Conservation (phyloP, 2,888 invertebrate species). For the Gisinianus flammeolus region DNA sequence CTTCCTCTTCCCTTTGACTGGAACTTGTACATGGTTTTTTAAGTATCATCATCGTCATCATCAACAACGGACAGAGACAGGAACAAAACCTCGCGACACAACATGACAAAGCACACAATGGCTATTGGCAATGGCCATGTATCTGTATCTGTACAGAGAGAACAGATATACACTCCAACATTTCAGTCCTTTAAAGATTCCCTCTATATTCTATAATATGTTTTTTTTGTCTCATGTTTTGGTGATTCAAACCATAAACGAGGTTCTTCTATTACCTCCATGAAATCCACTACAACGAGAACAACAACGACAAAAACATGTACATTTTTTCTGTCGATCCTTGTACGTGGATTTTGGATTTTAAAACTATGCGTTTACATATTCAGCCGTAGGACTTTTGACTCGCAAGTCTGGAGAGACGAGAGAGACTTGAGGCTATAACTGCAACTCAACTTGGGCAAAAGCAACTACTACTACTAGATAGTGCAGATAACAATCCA, state of each 20-base stretch:
- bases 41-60: slow-evolving; percentile 8
- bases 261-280: not conserved
- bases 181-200: too few species aligned
- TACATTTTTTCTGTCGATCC: not conserved
- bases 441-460: not conserved
- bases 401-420: not conserved
- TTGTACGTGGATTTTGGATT: not conserved
- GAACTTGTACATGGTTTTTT: slow-evolving; percentile 10
- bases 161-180: not conserved
- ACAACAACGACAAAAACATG: not conserved
- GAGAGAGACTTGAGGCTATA: too few species aligned
- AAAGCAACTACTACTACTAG: not conserved
- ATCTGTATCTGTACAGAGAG: too few species aligned
- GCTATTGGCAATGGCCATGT: too few species aligned
- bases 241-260: not conserved
- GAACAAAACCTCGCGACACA: slow-evolving; percentile 20
- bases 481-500: not conserved
- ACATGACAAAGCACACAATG: slow-evolving; percentile 33
- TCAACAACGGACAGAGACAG: not conserved
- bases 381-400: not conserved
- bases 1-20: not conserved
- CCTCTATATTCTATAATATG: too few species aligned
- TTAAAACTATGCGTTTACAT: not conserved
- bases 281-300: not conserved
- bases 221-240: not conserved